Base-by-base conservation (phyloP, 2,888 invertebrate genomes). In the Melinopterus prodromus region DNA sequence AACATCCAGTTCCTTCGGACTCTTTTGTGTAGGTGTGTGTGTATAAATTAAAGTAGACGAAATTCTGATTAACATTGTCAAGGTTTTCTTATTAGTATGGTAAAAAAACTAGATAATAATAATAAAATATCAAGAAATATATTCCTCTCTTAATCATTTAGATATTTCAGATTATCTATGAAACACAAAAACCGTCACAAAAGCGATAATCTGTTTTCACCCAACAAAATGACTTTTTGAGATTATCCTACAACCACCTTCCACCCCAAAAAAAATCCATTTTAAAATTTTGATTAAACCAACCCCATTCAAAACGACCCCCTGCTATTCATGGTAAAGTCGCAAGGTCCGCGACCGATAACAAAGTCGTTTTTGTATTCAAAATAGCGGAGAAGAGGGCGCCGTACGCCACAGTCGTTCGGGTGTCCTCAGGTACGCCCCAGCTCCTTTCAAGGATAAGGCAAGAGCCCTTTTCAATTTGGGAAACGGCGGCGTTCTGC, bases 401-500 rank as follows among this genome's bases (percentile, higher is more conserved):
- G 53, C 12, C 5, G 9, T 12, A 12, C 12, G 12, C 53, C 53
- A 53, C 53, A 53, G 5, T 53, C 53, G 53, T 7, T 53, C 53
- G 53, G 53, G 53, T 53, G 53, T 53, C 53, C 53, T 53, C 53
- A 53, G 53, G 53, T 53, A 53, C 53, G 53, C 12, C 53, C 26
- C 26, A 26, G 26, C 26, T 7, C 5, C 53, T 53, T 53, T 53
- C 53, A 7, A 53, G 53, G 53, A 53, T 53, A 53, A 53, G 53
- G 53, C 2, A 53, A 53, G 53, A 53, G 35, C n/a, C 72, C 72
- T 36, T 72, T 72, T 72, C 36, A 72, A 36, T 36, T 72, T 72
- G 36, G 36, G 72, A 72, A 72, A 72, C 26, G 71, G 72, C 26
- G 14, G 16, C 53, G 5, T 53, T 53, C 53, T 12, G 53, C 53